These are phyloP conservation scores for Alectoris magna DNA, from an alignment of 2,797 vertebrate species.

Conservation along the genomic window DNA sequence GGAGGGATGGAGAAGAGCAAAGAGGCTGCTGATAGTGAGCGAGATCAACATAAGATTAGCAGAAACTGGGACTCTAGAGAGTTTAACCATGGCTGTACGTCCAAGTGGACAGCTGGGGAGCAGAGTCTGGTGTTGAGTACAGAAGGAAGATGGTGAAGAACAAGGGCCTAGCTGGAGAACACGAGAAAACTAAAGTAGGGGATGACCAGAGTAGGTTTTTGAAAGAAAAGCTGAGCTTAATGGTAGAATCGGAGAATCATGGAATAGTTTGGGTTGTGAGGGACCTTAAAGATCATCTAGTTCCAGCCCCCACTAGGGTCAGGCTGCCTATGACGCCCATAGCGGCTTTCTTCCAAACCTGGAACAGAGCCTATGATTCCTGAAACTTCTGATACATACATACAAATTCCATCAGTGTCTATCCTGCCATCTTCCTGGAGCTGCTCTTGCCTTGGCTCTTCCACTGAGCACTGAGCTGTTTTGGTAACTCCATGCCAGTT, in stretches of 20 bases:
- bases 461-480: not conserved
- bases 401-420: not conserved
- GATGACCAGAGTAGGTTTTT: not conserved
- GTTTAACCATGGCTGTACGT: not conserved
- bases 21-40: not conserved
- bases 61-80: not conserved
- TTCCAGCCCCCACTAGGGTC: not conserved
- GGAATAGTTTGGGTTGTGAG: not conserved
- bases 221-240: not conserved
- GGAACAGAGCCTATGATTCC: not conserved
- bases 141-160: not conserved
- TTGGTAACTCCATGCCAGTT: not conserved
- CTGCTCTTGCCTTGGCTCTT: not conserved
- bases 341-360: not conserved
- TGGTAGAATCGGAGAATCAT: not conserved
- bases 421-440: not conserved
- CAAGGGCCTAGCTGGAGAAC: not conserved
- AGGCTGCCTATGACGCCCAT: not conserved
- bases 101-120: not conserved
- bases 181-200: not conserved
- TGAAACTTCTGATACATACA: not conserved
- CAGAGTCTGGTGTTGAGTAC: not conserved
- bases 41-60: not conserved
- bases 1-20: not conserved
- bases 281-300: not conserved